Base-by-base conservation (phyloP, 2,888 invertebrate genomes). In the Tenodera sinensis region DNA sequence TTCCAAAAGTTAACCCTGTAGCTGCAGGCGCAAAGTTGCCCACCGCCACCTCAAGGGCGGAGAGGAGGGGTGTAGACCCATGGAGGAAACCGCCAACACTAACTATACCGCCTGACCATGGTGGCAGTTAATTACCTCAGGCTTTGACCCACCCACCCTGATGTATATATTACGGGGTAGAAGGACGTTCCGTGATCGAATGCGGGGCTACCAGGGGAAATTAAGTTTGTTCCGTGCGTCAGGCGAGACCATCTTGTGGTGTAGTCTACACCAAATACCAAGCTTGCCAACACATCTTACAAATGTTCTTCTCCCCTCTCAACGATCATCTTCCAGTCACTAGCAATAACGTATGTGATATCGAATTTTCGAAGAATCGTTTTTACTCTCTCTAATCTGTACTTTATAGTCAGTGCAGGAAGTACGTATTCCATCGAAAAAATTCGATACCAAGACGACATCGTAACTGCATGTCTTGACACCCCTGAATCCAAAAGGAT, bases 101-200 rank as follows among this genome's bases (percentile, higher is more conserved):
- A 71, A 71, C 54, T 71, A 71, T 71, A 71, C 54, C 54, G 54
- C 54, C 54, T 71, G 54, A 71, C 54, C 54, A 71, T 71, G 54
- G 54, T 71, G 54, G 54, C 54, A 71, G 85, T 88, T 88, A 89
- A 89, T 89, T 89, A 88, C 89, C 83, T 85, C 34, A 88, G 20
- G 89, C 89, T 88, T 85, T 85, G 89, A 84, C 89, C 89, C 28
- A 87, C 47, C 83, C 88, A 71, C 20, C 20, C 85, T 89, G 89
- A 89, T 89, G 89, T 86, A 89, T 89, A 88, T 85, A 84, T 87
- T 87, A 87, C 34, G 87, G 87, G 83, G 87, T 83, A 34, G 87
- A 34, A 28, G 86, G 30, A n/a, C 28, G 85, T 27, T 30, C 86
- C 87, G 81, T 82, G n/a, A 84, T 9, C 87, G 54, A 71, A 25